Base-by-base conservation (phyloP, 2,113 vertebrate species). In the Semicossyphus pulcher region DNA sequence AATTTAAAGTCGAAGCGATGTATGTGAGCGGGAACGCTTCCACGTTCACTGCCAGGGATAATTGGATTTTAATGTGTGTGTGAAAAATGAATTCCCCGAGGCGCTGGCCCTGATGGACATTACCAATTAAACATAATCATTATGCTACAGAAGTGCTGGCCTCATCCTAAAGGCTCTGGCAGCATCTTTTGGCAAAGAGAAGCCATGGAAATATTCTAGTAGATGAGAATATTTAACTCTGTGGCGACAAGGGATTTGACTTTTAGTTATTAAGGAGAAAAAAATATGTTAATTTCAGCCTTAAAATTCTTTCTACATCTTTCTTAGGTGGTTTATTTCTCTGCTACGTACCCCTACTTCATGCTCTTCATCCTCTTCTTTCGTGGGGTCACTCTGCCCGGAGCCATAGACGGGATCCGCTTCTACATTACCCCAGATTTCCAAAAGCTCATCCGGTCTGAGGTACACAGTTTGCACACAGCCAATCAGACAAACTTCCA, bases 401-500 rank as follows among this genome's bases (percentile, higher is more conserved):
- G 96, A 56, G 96, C 96, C 42, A 95, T 93, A 25, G 95, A 97
- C 1, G 96, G 96, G 5, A 95, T 97, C 78, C 93, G 86, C 44
- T 97, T 97, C 87, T 97, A 97, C 80, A 94, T 97, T 64, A 97
- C 95, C 0, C 96, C 96, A 0, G 95, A 97, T 83, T 97, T 97
- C 83, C 95, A 91, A 44, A 97, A 94, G 84, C 95, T 97, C 16
- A 70, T 90, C 0, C 66, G 91, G 48, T 97, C 96, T 0, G 95
- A 96, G 94, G 96, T 97, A 78, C n/a, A 53, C 18, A 41, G 23
- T 53, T 47, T 21, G 7, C 25, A 29, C 10, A 29, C 56, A 31
- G 9, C 1, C 25, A 20, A 18, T 28, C 16, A 26, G 20, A 28
- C 11, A 28, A 14, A 34, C 18, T 7, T 16, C 2, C 2, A n/a